phyloP scores from a whole-genome alignment of 2,797 vertebrate genomes.

The Myotis pilosus region DNA sequence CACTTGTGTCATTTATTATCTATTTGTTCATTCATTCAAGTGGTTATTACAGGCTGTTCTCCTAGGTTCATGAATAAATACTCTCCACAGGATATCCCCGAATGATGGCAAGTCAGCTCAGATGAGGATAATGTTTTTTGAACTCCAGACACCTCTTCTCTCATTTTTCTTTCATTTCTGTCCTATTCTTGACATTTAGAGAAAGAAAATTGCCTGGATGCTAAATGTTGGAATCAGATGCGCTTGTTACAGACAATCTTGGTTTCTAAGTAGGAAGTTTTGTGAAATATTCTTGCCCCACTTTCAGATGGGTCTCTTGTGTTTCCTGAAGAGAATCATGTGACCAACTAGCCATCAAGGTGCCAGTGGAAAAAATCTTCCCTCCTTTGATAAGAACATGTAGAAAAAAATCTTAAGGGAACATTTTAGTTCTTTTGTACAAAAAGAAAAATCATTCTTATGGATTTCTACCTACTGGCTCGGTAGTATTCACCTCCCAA shows the following conservation, averaged over 20 bases:
- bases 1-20: background rate
- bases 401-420: background rate
- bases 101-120: background rate
- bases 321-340: background rate
- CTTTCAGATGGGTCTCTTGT: background rate
- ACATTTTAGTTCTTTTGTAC: background rate
- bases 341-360: background rate
- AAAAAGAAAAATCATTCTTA: background rate
- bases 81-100: background rate
- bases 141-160: background rate
- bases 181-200: background rate
- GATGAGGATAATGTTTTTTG: background rate
- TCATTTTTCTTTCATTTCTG: background rate
- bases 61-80: background rate
- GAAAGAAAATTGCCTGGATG: constrained; percentile 1
- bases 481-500: background rate
- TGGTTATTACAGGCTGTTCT: background rate
- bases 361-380: background rate
- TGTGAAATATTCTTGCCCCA: background rate
- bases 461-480: background rate
- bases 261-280: background rate
- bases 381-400: background rate
- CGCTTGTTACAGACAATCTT: background rate
- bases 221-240: background rate
- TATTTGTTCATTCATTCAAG: background rate